Evolutionary conservation across 1,140 invertebrate genomes (phyloP).

Genomic region (Agrilus planipennis): DNA sequence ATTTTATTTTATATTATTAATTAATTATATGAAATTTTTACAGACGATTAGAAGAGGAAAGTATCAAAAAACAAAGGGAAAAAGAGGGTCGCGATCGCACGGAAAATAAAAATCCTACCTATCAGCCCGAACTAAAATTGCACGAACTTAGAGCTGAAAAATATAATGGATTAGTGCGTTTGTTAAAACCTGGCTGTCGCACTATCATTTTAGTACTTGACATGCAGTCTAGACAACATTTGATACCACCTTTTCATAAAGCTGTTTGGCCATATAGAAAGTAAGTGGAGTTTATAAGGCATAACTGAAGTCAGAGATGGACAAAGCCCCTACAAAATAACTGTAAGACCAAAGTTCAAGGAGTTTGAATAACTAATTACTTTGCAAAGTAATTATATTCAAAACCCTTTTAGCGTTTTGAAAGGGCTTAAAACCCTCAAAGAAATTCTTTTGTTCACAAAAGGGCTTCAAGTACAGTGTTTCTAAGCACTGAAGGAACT

Average conservation of each 20-base stretch:
- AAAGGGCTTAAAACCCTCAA: too few relatives aligned
- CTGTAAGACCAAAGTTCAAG: too few relatives aligned
- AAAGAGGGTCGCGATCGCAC: conserved; percentile 38
- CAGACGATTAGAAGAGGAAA: conserved; percentile 69
- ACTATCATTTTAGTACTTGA: conserved; percentile 87
- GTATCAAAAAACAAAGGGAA: conserved; percentile 49
- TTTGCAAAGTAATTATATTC: too few relatives aligned
- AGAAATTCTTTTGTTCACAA: too few relatives aligned
- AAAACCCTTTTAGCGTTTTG: too few relatives aligned
- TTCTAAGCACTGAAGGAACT: too few relatives aligned
- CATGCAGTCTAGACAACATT: conserved; percentile 69
- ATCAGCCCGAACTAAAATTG: conserved; percentile 60
- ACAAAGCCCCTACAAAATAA: too few relatives aligned
- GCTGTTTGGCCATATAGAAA: conserved; percentile 91
- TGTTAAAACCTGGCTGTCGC: conserved; percentile 90
- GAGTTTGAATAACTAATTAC: too few relatives aligned
- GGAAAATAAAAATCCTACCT: conserved; percentile 24
- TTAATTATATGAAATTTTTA: conserved; percentile 10
- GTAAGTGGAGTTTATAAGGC: too few relatives aligned
- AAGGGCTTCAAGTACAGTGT: too few relatives aligned
- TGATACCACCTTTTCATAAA: conserved; percentile 84
- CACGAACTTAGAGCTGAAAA: conserved; percentile 91
- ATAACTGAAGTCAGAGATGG: too few relatives aligned
- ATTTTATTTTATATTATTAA: conserved; percentile 4
- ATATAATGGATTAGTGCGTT: conserved; percentile 84